Base-by-base conservation (phyloP, 2,113 vertebrate species). In the Amia ocellicauda region DNA sequence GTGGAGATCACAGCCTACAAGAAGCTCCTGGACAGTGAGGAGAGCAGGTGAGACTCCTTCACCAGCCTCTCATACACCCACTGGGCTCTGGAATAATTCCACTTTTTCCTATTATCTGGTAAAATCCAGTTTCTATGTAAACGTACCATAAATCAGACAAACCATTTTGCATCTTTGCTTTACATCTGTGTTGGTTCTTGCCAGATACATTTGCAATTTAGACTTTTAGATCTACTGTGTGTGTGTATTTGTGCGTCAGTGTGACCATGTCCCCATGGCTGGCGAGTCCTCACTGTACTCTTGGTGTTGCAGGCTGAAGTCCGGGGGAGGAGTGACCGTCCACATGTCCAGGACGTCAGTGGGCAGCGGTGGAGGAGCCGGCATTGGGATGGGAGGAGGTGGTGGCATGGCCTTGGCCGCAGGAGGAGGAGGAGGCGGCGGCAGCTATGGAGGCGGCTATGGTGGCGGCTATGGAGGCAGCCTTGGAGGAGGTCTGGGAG, bases 241-340 rank as follows among this genome's bases (percentile, higher is more conserved):
- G n/a, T n/a, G n/a, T n/a, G n/a, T n/a, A n/a, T n/a, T n/a, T n/a
- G n/a, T n/a, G n/a, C n/a, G n/a, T n/a, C n/a, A n/a, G n/a, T n/a
- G n/a, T n/a, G n/a, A n/a, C n/a, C n/a, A n/a, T n/a, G n/a, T n/a
- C n/a, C n/a, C n/a, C n/a, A n/a, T n/a, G n/a, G n/a, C n/a, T n/a
- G n/a, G n/a, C n/a, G n/a, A 29, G 17, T 29, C 22, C 7, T 9
- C 11, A 16, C 24, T 13, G 17, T 59, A 24, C 28, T 22, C 57
- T 8, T 58, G 27, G 3, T 42, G 47, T 36, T 1, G 45, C 63
- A 85, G 83, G 69, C 27, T 83, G 45, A 79, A 63, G 64, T 76
- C 70, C 53, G 83, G 83, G 57, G 77, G 83, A 3, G 78, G 81
- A 7, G 63, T 85, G 43, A 83, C 81, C 0, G 79, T 83, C 27